Percentiles rank a stretch among this genome's conserved stretches.
phyloP scores from a whole-genome alignment of 2,888 invertebrate genomes.

The Cacoxenus indagator region DNA sequence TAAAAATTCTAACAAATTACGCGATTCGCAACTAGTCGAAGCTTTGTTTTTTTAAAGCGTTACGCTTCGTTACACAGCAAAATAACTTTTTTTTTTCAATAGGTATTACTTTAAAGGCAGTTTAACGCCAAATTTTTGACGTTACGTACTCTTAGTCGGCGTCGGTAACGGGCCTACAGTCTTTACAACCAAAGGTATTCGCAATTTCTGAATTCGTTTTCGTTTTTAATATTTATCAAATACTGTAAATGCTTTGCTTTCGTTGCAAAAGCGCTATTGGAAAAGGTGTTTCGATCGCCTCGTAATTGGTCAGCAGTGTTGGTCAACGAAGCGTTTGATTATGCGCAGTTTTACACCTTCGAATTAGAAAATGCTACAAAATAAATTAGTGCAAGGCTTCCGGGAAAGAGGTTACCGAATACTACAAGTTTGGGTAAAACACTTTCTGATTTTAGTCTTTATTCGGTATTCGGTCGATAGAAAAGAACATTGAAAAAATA shows the following conservation, averaged over 20 bases:
- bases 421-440: too few species aligned
- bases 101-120: not conserved
- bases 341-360: slow-evolving; percentile 38
- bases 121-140: not conserved
- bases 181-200: not conserved
- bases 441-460: too few species aligned
- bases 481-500: not conserved
- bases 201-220: slow-evolving; percentile 1
- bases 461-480: slow-evolving; percentile 10
- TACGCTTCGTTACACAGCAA: slow-evolving; percentile 1
- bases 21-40: not conserved
- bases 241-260: not conserved
- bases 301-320: slow-evolving; percentile 35
- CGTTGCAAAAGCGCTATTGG: slow-evolving; percentile 1
- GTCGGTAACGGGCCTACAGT: too few species aligned
- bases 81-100: not conserved
- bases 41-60: not conserved
- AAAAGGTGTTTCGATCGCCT: not conserved
- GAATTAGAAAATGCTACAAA: slow-evolving; percentile 12
- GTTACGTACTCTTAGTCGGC: not conserved
- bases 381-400: slow-evolving; percentile 21
- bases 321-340: slow-evolving; percentile 49
- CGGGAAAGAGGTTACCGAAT: not conserved
- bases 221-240: not conserved
- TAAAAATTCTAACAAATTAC: not conserved